Evolutionary conservation across 2,113 vertebrate species (phyloP), one percentile per base, ranked within the genome.

Genomic region (Hydropotes inermis): DNA sequence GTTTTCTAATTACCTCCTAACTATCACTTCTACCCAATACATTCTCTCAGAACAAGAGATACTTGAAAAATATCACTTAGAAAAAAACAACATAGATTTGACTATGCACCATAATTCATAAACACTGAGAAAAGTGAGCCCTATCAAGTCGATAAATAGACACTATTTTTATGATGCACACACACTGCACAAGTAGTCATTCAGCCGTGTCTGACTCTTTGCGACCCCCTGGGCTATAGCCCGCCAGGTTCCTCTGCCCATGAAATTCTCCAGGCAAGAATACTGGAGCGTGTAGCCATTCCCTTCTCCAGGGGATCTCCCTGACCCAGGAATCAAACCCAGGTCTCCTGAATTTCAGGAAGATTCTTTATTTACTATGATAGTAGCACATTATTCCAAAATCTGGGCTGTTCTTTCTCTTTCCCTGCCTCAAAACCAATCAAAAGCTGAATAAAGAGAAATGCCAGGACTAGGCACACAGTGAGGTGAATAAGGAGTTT

Each of bases 1-100:
- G 15, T 60, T 91, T 87, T 76, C 30, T 82, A 86, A 36, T 91
- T 57, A 70, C 58, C 89, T 79, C 30, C 45, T 55, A 82, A 89
- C 28, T 23, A 82, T 54, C 12, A 47, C 7, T 78, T 61, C n/a
- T 55, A 93, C 25, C 6, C 5, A 74, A 55, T 25, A 45, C 14
- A 19, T 30, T 76, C 39, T 88, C 45, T 60, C 23, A 91, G 78
- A 83, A 82, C 15, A 96, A 92, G 23, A n/a, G 19, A 91, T 83
- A 87, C 79, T 5, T 60, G 0, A 23, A 88, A 96, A 89, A 57
- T 39, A 25, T 45, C 52, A 52, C 33, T 52, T 23, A 58, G 21
- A 23, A 85, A 96, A 74, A 85, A 94, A 64, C 7, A 58, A 61
- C 15, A 28, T 1, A 79, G 36, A 57, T 45, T 19, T 21, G 10